Base-by-base conservation (phyloP, 2,113 vertebrate species). In the Toxotes jaculatrix region DNA sequence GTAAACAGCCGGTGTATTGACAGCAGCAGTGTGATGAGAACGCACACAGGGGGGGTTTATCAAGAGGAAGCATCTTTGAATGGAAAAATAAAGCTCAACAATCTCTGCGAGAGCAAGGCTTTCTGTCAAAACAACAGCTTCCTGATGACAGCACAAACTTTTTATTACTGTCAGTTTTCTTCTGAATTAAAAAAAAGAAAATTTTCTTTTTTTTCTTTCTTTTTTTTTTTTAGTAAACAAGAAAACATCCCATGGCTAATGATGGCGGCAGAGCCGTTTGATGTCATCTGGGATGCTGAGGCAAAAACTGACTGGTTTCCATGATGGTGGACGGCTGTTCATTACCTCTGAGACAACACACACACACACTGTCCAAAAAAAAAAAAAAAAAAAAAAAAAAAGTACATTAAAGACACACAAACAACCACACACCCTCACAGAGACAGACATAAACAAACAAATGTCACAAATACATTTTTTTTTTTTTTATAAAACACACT, bases 41-140 rank as follows among this genome's bases (percentile, higher is more conserved):
- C 57, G 42, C 62, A 69, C 66, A 42, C 23, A 34, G 47, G 34
- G 55, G 34, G 59, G 17, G 27, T 61, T 87, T 51, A 80, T 76
- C 66, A n/a, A 31, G 32, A 40, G 23, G 66, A 83, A 63, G 69
- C 72, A 31, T 75, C 77, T 70, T 0, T 12, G 68, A 62, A 49
- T 6, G 49, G 49, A 59, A 78, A 80, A 57, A 72, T 61, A 36
- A 72, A 72, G 31, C 43, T 23, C 17, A 31, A 68, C 34, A n/a
- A 36, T 43, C 42, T 68, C 53, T 21, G 67, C 7, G 19, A 66
- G 70, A 61, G 59, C 13, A 17, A 69, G 14, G 51, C 74, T 53
- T 87, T 62, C 85, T 84, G 85, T 80, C 77, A 77, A 70, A 83
- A 83, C 71, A 77, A 67, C 65, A 63, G 69, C 68, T 73, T 78